Evolutionary conservation across 2,888 invertebrate genomes (phyloP).

Genomic region (Fissipunctia ypsillon): DNA sequence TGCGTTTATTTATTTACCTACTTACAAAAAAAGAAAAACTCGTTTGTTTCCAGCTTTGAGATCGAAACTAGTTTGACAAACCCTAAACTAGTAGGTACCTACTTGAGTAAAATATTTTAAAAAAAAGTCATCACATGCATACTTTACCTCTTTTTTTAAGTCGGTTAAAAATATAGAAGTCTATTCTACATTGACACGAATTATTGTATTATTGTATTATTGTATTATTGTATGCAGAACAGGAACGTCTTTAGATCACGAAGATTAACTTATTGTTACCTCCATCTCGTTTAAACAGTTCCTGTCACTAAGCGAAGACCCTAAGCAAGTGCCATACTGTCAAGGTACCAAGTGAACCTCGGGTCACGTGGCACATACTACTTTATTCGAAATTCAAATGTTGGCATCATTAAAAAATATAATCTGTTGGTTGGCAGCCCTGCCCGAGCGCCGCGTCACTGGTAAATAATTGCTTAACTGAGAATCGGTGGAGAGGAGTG

Average conservation of each 20-base stretch:
- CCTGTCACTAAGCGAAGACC: not conserved
- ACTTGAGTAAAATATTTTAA: not conserved
- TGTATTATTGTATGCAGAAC: too few relatives aligned
- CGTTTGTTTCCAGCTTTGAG: not conserved
- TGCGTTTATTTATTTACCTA: not conserved
- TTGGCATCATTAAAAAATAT: constrained; percentile 84
- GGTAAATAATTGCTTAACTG: constrained; percentile 87
- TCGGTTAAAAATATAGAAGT: not conserved
- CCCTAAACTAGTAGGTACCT: not conserved
- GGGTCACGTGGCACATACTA: constrained; percentile 48
- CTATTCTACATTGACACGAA: too few relatives aligned
- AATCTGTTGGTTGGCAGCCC: constrained; percentile 82
- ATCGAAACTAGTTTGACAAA: not conserved
- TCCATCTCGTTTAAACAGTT: too few relatives aligned
- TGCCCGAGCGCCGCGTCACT: constrained; percentile 79
- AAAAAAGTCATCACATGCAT: not conserved
- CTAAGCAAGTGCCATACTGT: not conserved
- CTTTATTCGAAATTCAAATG: constrained; percentile 80
- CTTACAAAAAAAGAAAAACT: not conserved
- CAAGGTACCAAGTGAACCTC: constrained; percentile 29
- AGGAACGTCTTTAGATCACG: too few relatives aligned
- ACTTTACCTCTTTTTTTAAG: too few relatives aligned
- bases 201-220: too few relatives aligned
- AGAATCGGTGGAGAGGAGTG: constrained; percentile 74
- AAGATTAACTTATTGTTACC: too few relatives aligned